These are phyloP conservation scores for Battus philenor DNA, from an alignment of 1,140 invertebrate species.

Conservation along the genomic window DNA sequence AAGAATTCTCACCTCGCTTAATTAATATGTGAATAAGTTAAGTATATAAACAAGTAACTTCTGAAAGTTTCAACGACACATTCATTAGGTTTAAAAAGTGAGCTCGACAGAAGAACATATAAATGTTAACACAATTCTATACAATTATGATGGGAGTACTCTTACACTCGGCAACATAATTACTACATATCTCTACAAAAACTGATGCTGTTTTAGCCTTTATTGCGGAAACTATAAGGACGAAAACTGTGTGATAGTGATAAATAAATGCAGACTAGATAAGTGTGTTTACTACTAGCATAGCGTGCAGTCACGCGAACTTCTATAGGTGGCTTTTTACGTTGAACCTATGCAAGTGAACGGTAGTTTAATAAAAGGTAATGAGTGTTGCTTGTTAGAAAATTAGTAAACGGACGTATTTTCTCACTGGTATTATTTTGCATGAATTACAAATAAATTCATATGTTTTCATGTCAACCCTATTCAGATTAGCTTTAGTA, in stretches of 20 bases:
- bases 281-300: slow-evolving; percentile 4
- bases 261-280: background rate
- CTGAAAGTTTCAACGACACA: too few relatives aligned
- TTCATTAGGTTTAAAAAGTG: too few relatives aligned
- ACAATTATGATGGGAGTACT: slow-evolving; percentile 4
- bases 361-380: background rate
- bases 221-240: background rate
- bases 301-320: slow-evolving; percentile 12
- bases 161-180: slow-evolving; percentile 8
- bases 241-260: background rate
- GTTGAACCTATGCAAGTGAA: background rate
- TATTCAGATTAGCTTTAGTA: too few relatives aligned
- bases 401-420: too few relatives aligned
- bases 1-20: too few relatives aligned
- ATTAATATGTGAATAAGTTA: too few relatives aligned
- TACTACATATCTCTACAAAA: background rate
- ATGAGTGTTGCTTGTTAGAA: background rate
- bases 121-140: slow-evolving; percentile 12
- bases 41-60: too few relatives aligned
- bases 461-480: too few relatives aligned
- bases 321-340: slow-evolving; percentile 2
- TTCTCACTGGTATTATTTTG: too few relatives aligned
- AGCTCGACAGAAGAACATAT: slow-evolving; percentile 2
- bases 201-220: background rate
- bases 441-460: too few relatives aligned